Evolutionary conservation across 2,113 vertebrate genomes (phyloP), one percentile per base, ranked within the genome.

Genomic region (Malurus melanocephalus): DNA sequence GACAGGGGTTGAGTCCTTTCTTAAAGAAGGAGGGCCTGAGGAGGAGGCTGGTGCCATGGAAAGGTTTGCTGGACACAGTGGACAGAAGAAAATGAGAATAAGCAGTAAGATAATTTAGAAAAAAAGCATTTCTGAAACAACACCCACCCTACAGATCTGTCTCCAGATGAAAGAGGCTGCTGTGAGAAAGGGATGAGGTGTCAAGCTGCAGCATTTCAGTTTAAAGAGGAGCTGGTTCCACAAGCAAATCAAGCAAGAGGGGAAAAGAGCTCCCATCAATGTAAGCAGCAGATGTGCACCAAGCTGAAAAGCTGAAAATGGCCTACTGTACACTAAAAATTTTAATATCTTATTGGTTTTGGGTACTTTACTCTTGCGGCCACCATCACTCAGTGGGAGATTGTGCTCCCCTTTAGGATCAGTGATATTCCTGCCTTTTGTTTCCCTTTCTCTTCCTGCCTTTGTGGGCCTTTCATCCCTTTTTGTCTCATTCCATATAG

Each of bases 1-100:
- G 82, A 99, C 98, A 13, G 99, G 99, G n/a, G 98, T 98, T 43
- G 98, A 97, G 93, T 99, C 98, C 88, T 98, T 98, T 84, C 97
- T 97, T 89, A 97, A 92, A 85, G 96, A 93, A 82, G 97, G 95
- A 52, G 97, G 96, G 35, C 97, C 97, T 65, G 95, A 91, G 46
- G 97, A 97, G 85, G 97, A 90, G 78, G 97, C 94, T 91, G 97
- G 96, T 81, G 96, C 81, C 96, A 95, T 95, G 68, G 97, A 97
- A 94, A 96, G 95, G 95, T 94, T 97, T 96, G 96, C 97, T 98
- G 94, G 73, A 92, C 82, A 91, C 87, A 93, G 87, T 6, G 8
- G 91, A 73, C 27, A 94, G 59, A 94, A 94, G 45, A 93, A 92
- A 96, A 94, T 14, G n/a, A 93, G 65, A 85, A 60, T 53, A 65